Evolutionary conservation across 1,140 invertebrate genomes (phyloP), one percentile per base, ranked within the genome.

Genomic region (Leptinotarsa texana): DNA sequence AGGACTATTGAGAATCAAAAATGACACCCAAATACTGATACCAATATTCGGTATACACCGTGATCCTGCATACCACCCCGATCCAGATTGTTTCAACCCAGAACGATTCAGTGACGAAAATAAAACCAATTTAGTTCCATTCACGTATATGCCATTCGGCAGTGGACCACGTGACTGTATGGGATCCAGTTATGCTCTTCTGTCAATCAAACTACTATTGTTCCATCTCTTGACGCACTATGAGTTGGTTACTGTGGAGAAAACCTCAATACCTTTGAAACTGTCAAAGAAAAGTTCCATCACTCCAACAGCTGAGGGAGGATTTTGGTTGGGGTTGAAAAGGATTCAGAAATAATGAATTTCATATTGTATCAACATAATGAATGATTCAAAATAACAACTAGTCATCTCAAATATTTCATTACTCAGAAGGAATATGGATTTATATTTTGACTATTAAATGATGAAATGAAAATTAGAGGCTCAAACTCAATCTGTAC

Each of bases 31-130:
- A 15, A 77, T 87, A 13, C 48, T 78, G 0, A 80, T 87, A 8
- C 86, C 86, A 1, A 78, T 83, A 15, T 74, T 78, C 33, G 81
- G 77, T 0, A 80, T 86, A 27, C 85, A 87, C 74, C 74, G 73
- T 27, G 87, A 89, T 82, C 84, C 86, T 3, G 79, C 87, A n/a
- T 84, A 87, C 75, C 92, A 86, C 83, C 84, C 87, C 11, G 83
- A 91, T 51, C 90, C 91, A 8, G 78, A 88, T 13, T 83, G 82
- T 78, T 92, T 92, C 80, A 82, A 87, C 75, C 90, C 90, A 3
- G 88, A 91, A 33, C 74, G 83, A 70, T 87, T 87, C 80, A 48
- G 80, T 75, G 85, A 11, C 84, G 86, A n/a, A 24, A 57, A 51
- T 27, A 70, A 70, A 27, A 6, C 18, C 17, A 21, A 18, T 13